Evolutionary conservation across 2,797 vertebrate species (phyloP), one percentile per base, ranked within the genome.

Genomic region (Paramormyrops hopkinsi): DNA sequence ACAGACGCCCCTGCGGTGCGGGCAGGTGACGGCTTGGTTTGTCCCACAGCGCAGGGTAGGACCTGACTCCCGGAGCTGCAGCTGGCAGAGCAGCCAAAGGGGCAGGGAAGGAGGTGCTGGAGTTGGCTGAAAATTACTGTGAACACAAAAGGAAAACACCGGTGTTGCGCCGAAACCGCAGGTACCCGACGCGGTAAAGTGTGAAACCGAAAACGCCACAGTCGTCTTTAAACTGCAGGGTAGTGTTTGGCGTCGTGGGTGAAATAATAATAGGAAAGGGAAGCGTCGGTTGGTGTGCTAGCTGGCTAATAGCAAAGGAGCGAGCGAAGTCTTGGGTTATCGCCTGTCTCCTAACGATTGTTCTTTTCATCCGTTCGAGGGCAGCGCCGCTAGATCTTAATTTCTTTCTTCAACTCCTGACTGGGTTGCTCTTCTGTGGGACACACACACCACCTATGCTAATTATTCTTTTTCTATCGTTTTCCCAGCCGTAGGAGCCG

Each of bases 41-140:
- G 88, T 83, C 92, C 95, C 95, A 93, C 95, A 95, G 94, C 95
- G 94, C 90, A 33, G 85, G 94, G 92, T 76, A 89, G 92, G 62
- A 54, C 8, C 54, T 41, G 54, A 2, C 79, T 44, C 41, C 59
- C 65, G 53, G 54, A 59, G 3, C 83, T 51, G 84, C 88, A 90
- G 59, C 53, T 89, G 69, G 65, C 25, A 50, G 88, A 89, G 33
- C 2, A 2, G 29, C n/a, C 46, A 9, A 84, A 48, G n/a, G 44
- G 46, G 65, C 65, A 8, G 29, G 0, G 1, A 69, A 69, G 25
- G 62, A 69, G 62, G 25, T 12, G 2, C 1, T 19, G 2, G 0
- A n/a, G 19, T 29, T 17, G 22, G n/a, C 7, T 22, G 37, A 11
- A 19, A 83, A 8, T 37, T 37, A 17, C 3, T 17, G 76, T 44